Evolutionary conservation across 2,888 invertebrate genomes (phyloP), one percentile per base, ranked within the genome.

Genomic region (Disparrhopalites patrizii): DNA sequence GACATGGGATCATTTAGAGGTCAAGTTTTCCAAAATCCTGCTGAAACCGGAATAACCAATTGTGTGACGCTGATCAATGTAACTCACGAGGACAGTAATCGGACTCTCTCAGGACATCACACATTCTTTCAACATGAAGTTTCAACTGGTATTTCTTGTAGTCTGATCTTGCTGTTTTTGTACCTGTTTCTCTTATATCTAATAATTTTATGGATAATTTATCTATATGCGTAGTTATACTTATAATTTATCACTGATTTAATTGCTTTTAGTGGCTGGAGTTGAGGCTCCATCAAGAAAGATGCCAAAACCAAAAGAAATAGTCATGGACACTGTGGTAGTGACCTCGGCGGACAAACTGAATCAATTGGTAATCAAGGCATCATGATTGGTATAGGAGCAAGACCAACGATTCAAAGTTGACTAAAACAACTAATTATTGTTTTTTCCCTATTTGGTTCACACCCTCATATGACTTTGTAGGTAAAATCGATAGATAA

Each of bases 91-190:
- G 40, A 38, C 5, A 57, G 40, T 40, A 40, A 40, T 1, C 25
- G 40, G 13, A 15, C 10, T 27, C 8, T 38, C 27, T n/a, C 56
- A 25, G 56, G 38, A 7, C 58, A 58, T n/a, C 43, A 28, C 30
- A 58, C 58, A 15, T 43, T 40, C 10, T 58, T 13, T 28, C 58
- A 58, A 30, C 43, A 43, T 25, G 58, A 58, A 2, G 31, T 58
- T 7, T 10, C 18, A 4, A 15, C 58, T 5, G 40, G 58, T 58
- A 43, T 30, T 33, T 40, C n/a, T 10, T 38, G 18, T 13, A 30
- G 30, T 28, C 18, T 54, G 30, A 27, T 18, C 7, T 54, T 15
- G 15, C 23, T 31, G 3, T 1, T n/a, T 47, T 47, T 47, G 23
- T n/a, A n/a, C 23, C 23, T 47, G 15, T 40, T 40, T 40, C 3